phyloP scores from a whole-genome alignment of 2,797 vertebrate genomes.

The Lateolabrax maculatus region DNA sequence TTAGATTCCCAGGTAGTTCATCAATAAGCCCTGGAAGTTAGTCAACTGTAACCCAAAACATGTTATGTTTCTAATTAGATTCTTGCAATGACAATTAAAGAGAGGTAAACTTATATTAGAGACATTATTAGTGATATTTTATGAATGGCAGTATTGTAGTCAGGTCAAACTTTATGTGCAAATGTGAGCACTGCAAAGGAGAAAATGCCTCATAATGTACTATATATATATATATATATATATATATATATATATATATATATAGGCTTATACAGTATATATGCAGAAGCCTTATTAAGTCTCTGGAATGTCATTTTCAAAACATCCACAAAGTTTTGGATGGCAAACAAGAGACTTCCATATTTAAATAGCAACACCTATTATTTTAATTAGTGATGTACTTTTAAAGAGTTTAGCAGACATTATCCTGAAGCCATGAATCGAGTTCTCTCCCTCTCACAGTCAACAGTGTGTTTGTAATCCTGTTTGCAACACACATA shows the following conservation, averaged over 20 bases:
- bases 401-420: constrained; percentile 34
- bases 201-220: too few relatives aligned
- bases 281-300: not conserved
- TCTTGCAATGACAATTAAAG: not conserved
- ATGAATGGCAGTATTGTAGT: not conserved
- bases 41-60: not conserved
- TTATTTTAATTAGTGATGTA: constrained; percentile 48
- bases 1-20: not conserved
- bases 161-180: not conserved
- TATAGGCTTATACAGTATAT: not conserved
- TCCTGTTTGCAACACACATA: constrained; percentile 59
- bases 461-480: constrained; percentile 62
- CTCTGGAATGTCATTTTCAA: constrained; percentile 8
- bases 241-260: too few relatives aligned
- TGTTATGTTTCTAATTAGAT: not conserved
- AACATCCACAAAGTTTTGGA: constrained; percentile 5
- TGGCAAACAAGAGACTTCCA: not conserved
- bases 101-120: too few relatives aligned
- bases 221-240: too few relatives aligned
- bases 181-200: not conserved
- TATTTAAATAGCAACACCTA: constrained; percentile 36
- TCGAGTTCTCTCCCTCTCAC: constrained; percentile 33
- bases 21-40: not conserved
- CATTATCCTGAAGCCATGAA: constrained; percentile 38
- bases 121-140: not conserved